Evolutionary conservation across 2,888 invertebrate species (phyloP), one percentile per base, ranked within the genome.

Genomic region (Torymus texanus): DNA sequence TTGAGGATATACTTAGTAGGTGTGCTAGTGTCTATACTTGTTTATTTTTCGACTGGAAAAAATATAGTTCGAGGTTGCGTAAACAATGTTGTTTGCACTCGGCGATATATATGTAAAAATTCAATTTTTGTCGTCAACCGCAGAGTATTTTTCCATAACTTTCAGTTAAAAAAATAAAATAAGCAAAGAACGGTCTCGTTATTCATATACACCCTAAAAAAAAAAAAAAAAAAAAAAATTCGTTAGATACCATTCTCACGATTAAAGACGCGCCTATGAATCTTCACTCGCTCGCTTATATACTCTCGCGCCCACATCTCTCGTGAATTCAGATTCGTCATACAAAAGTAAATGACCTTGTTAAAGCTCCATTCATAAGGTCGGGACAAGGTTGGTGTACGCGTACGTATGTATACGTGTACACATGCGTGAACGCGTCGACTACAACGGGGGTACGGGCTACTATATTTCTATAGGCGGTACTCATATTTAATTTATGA

Each of bases 291-390:
- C 41, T 29, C 29, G 29, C 29, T 81, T 2, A 10, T 2, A 10
- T 29, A 21, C 29, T 4, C 12, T 76, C 82, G 78, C 80, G 74
- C 77, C 73, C 72, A 76, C 76, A 76, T 79, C 11, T 75, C 24
- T 73, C 62, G 21, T 58, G 53, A 68, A 74, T 72, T 68, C 53
- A 71, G 80, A 81, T 82, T 82, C 79, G 71, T 71, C 67, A 55
- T 61, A 68, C 71, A 41, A 70, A 77, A 67, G 65, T 71, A 78
- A 78, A 78, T 66, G 78, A 74, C 78, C 78, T 80, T 78, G 77
- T 71, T 80, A 65, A 80, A 65, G 56, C 61, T 68, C 62, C 55
- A 66, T 73, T 80, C 68, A 65, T 70, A 70, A 80, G 73, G 80
- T 80, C 72, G n/a, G 68, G 29, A 72, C 76, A 76, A 73, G 76